Evolutionary conservation across 2,797 vertebrate genomes (phyloP).

Genomic region (Tiaroga cobitis): DNA sequence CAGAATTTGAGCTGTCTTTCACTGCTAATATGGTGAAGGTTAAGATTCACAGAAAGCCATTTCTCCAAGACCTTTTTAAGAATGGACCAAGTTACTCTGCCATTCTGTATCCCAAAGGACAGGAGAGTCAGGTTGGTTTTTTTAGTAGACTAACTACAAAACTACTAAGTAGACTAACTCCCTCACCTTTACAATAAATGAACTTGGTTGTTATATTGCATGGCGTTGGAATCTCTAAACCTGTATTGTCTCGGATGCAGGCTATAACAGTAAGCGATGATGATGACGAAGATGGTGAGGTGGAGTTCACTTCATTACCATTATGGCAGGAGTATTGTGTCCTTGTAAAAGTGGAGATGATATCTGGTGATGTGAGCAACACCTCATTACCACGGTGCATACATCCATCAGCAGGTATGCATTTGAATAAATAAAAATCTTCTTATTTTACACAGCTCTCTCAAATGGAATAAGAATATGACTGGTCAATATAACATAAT

Average conservation of each 20-base stretch:
- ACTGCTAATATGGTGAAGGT: conserved; percentile 68
- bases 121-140: conserved; percentile 64
- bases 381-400: conserved; percentile 67
- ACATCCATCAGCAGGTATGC: conserved; percentile 69
- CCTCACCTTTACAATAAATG: too few relatives aligned
- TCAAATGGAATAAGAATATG: not conserved
- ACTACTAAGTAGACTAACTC: too few relatives aligned
- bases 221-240: not conserved
- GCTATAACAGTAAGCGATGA: conserved; percentile 17
- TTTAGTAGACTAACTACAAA: too few relatives aligned
- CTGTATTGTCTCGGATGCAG: conserved; percentile 5
- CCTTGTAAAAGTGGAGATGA: conserved; percentile 58
- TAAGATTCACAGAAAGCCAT: conserved; percentile 66
- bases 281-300: not conserved
- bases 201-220: not conserved
- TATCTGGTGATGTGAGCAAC: not conserved
- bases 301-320: conserved; percentile 64
- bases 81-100: conserved; percentile 68
- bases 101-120: conserved; percentile 63
- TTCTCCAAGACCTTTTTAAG: conserved; percentile 64
- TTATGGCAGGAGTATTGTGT: conserved; percentile 74
- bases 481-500: not conserved
- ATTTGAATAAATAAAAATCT: not conserved
- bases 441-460: not conserved
- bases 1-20: conserved; percentile 69